Evolutionary conservation across 1,140 invertebrate genomes (phyloP), one percentile per base, ranked within the genome.

Genomic region (Tyrophagus putrescentiae): DNA sequence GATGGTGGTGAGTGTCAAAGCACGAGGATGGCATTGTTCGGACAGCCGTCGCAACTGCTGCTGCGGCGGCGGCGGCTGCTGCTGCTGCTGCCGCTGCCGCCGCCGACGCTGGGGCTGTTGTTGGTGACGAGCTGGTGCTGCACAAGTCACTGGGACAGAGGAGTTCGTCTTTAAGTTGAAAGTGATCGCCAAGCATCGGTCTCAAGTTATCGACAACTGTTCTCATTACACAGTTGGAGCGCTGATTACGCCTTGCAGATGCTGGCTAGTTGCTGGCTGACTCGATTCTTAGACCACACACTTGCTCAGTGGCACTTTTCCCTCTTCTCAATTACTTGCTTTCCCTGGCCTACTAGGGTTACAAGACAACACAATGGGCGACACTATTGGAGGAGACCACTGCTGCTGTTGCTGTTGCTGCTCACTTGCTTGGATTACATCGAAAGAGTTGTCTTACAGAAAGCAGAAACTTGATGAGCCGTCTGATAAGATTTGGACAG

Each of bases 141-240:
- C 45, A 48, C 45, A 48, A 48, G 31, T 48, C 45, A 48, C 45
- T 48, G 21, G 45, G 21, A 13, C 21, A 21, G 21, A 21, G 31
- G 45, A 48, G 45, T 6, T 48, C 45, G 45, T 48, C 45, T 48
- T 48, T 48, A 21, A 48, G 25, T 34, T 54, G 52, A 54, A 54
- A 54, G n/a, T 54, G 52, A 54, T 54, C 52, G 39, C 27, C 52
- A 7, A 54, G 25, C 52, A 54, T 54, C 25, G 52, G 52, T 54
- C 52, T 54, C 52, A 54, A 54, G 28, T 54, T 54, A 54, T 54
- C 52, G 27, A 31, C 4, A 54, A 54, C 52, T 34, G 31, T 31
- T 31, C 28, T 54, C 52, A 54, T 31, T 54, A 18, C 7, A 48
- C 21, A 39, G 13, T 13, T 13, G 13, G 21, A 13, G 21, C 13